Conservation (phyloP, 1,140 invertebrate species). For the Odontomachus brunneus region DNA sequence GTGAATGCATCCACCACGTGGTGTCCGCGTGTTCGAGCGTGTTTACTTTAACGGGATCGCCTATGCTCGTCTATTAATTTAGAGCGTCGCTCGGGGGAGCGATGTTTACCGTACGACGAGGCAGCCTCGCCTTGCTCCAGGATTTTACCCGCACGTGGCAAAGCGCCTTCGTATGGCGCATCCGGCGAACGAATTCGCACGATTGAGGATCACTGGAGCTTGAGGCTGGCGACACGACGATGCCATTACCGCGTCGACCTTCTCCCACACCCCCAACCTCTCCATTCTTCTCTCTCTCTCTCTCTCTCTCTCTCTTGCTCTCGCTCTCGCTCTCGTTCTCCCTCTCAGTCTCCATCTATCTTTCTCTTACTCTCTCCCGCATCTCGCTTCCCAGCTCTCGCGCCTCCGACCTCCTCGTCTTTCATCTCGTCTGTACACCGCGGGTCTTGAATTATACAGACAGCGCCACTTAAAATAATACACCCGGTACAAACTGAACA, state of each 20-base stretch:
- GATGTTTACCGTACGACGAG: not conserved
- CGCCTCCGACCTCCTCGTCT: slow-evolving; percentile 14
- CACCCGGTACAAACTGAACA: slow-evolving; percentile 84
- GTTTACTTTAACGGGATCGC: slow-evolving; percentile 12
- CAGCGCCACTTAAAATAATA: slow-evolving; percentile 84
- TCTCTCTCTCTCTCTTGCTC: slow-evolving; percentile 54
- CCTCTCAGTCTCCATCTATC: slow-evolving; percentile 20
- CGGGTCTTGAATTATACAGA: slow-evolving; percentile 83
- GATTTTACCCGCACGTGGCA: slow-evolving; percentile 45
- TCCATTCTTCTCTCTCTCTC: slow-evolving; percentile 39
- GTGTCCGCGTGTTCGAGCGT: slow-evolving; percentile 57
- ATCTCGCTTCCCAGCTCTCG: slow-evolving; percentile 13
- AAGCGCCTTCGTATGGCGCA: slow-evolving; percentile 45
- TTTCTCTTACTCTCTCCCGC: slow-evolving; percentile 28
- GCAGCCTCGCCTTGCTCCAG: slow-evolving; percentile 27
- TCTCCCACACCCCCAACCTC: slow-evolving; percentile 55
- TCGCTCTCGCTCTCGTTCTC: slow-evolving; percentile 23
- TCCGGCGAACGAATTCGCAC: slow-evolving; percentile 69
- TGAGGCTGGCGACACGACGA: slow-evolving; percentile 80
- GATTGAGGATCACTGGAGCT: slow-evolving; percentile 80
- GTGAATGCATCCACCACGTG: slow-evolving; percentile 62
- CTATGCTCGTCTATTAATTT: slow-evolving; percentile 46
- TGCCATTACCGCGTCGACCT: slow-evolving; percentile 79
- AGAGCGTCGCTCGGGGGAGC: not conserved
- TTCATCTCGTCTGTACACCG: slow-evolving; percentile 57